Conservation (phyloP, 2,888 invertebrate species). For the Acronicta aceris region DNA sequence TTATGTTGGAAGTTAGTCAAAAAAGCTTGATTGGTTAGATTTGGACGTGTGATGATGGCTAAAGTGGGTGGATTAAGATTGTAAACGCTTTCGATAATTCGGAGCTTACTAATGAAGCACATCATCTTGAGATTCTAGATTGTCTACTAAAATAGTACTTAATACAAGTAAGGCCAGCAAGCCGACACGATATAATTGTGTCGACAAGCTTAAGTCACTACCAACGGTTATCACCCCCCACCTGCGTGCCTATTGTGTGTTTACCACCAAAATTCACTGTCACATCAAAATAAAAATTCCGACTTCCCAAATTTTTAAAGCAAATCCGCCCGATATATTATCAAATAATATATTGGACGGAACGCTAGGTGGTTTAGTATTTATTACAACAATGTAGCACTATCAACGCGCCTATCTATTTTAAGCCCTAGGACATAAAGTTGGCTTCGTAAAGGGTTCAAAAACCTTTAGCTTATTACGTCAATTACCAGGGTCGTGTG, state of each 20-base stretch:
- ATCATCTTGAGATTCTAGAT: neutral
- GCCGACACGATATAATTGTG: neutral
- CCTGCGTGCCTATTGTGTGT: no score
- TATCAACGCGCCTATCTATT: constrained; percentile 69
- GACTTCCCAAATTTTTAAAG: neutral
- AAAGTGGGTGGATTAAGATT: neutral
- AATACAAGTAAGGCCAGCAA: no score
- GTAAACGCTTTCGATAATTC: neutral
- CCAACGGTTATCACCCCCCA: no score
- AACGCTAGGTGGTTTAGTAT: constrained; percentile 26
- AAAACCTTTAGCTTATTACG: constrained; percentile 77
- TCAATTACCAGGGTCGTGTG: constrained; percentile 83
- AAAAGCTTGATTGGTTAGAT: constrained; percentile 6
- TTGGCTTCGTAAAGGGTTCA: constrained; percentile 63
- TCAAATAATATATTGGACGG: constrained; percentile 33
- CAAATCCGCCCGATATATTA: constrained; percentile 2
- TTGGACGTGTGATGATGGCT: neutral
- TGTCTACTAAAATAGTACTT: neutral
- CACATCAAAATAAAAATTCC: constrained; percentile 1
- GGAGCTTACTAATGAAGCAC: neutral
- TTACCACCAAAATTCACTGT: no score
- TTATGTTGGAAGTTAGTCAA: constrained; percentile 25
- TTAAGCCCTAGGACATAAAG: constrained; percentile 67
- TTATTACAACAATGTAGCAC: constrained; percentile 49
- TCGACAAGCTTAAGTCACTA: neutral